Percentiles rank a stretch among this genome's conserved stretches.
phyloP scores from a whole-genome alignment of 2,113 vertebrate species.

The Okapia johnstoni region DNA sequence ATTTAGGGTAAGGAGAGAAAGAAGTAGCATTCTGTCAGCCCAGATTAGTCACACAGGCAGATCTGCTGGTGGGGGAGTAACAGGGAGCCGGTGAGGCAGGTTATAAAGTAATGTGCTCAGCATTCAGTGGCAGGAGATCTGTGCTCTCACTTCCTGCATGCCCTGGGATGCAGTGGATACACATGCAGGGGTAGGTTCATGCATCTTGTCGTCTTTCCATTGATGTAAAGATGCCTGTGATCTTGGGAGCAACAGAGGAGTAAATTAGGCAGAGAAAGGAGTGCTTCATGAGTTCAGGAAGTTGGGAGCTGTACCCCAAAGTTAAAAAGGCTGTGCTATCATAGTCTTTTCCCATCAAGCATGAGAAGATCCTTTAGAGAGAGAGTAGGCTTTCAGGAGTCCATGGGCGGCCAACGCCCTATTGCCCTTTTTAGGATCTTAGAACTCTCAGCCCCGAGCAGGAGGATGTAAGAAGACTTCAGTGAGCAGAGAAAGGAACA shows the following conservation, averaged over 20 bases:
- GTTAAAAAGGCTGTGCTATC: not conserved
- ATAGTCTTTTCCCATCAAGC: not conserved
- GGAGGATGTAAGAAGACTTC: not conserved
- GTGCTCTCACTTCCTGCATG: not conserved
- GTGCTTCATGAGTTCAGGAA: not conserved
- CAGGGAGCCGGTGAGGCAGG: not conserved
- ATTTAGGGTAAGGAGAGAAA: constrained; percentile 8
- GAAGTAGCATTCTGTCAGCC: not conserved
- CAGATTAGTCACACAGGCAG: not conserved
- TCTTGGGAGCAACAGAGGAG: not conserved
- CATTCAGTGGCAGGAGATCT: not conserved
- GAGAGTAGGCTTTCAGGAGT: not conserved
- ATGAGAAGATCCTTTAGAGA: not conserved
- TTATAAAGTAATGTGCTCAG: not conserved
- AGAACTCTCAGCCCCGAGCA: not conserved
- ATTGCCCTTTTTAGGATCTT: not conserved
- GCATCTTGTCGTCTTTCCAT: not conserved
- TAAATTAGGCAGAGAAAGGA: not conserved
- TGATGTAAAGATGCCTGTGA: not conserved
- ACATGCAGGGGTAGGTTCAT: too few relatives aligned
- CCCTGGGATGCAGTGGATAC: not conserved
- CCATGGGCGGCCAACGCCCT: not conserved
- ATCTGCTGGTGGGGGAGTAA: not conserved
- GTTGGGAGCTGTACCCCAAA: not conserved
- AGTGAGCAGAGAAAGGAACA: not conserved